Evolutionary conservation across 2,113 vertebrate genomes (phyloP).

Genomic region (Nanorana parkeri): DNA sequence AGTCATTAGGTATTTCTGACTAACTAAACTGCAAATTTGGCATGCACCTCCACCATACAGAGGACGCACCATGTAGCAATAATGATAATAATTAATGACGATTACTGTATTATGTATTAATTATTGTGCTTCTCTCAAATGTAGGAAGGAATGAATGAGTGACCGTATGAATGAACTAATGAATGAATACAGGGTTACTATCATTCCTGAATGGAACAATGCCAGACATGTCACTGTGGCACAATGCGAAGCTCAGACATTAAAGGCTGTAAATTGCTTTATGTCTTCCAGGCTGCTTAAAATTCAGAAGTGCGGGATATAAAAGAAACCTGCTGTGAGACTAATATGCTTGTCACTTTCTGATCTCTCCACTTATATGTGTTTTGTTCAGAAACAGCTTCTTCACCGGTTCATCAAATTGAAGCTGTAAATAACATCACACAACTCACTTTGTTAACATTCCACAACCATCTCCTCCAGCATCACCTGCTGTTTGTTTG

Average conservation of each 20-base stretch:
- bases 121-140: too few relatives aligned
- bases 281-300: slow-evolving; percentile 38
- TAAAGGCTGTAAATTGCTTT: slow-evolving; percentile 40
- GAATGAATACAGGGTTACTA: neutral
- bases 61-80: too few relatives aligned
- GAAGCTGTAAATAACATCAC: slow-evolving; percentile 17
- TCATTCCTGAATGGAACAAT: neutral
- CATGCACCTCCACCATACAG: neutral
- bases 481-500: too few relatives aligned
- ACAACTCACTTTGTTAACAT: neutral
- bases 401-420: slow-evolving; percentile 33
- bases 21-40: neutral
- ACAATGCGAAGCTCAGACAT: slow-evolving; percentile 16
- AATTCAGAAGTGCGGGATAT: slow-evolving; percentile 27
- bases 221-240: slow-evolving; percentile 10
- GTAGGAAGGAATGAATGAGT: neutral
- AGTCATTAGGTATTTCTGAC: neutral
- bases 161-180: neutral
- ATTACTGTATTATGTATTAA: too few relatives aligned
- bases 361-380: neutral
- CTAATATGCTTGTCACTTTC: slow-evolving; percentile 37
- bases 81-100: too few relatives aligned
- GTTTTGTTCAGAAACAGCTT: slow-evolving; percentile 1
- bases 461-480: neutral
- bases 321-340: slow-evolving; percentile 30